These are phyloP conservation scores for Cyclargus thomasi DNA, from an alignment of 1,140 invertebrate species.

Conservation along the genomic window DNA sequence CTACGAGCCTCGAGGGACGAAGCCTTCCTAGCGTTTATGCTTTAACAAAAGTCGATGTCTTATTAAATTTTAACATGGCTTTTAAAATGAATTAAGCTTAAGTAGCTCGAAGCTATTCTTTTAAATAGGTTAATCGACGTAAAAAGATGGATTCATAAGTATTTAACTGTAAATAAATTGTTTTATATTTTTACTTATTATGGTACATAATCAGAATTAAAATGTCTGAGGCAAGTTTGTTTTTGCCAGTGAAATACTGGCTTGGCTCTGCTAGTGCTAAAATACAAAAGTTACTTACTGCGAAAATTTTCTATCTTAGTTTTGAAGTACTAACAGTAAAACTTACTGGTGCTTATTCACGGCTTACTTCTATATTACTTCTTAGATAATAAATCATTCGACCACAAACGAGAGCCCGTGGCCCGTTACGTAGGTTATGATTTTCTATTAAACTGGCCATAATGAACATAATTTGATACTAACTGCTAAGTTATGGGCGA, in stretches of 20 bases:
- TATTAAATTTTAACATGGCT: constrained; percentile 57
- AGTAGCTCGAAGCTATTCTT: constrained; percentile 20
- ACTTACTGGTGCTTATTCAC: too few relatives aligned
- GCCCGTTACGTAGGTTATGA: not conserved
- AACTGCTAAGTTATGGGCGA: constrained; percentile 59
- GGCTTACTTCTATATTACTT: too few relatives aligned
- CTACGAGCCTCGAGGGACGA: constrained; percentile 63
- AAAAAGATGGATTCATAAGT: not conserved
- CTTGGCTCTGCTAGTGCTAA: too few relatives aligned
- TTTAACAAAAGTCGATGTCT: constrained; percentile 54
- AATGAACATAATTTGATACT: constrained; percentile 41
- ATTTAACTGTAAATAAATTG: too few relatives aligned
- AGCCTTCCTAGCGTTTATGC: constrained; percentile 51
- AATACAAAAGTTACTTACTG: too few relatives aligned
- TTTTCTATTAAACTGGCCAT: constrained; percentile 4
- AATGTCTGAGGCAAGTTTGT: too few relatives aligned
- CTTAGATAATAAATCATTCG: constrained; percentile 5
- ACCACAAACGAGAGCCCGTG: constrained; percentile 28
- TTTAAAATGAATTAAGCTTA: constrained; percentile 42
- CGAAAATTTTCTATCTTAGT: too few relatives aligned
- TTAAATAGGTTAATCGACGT: not conserved
- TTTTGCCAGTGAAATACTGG: too few relatives aligned
- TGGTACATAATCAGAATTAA: too few relatives aligned
- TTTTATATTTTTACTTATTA: too few relatives aligned
- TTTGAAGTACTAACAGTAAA: too few relatives aligned